Base-by-base conservation (phyloP, 2,888 invertebrate genomes). In the Myathropa florea region DNA sequence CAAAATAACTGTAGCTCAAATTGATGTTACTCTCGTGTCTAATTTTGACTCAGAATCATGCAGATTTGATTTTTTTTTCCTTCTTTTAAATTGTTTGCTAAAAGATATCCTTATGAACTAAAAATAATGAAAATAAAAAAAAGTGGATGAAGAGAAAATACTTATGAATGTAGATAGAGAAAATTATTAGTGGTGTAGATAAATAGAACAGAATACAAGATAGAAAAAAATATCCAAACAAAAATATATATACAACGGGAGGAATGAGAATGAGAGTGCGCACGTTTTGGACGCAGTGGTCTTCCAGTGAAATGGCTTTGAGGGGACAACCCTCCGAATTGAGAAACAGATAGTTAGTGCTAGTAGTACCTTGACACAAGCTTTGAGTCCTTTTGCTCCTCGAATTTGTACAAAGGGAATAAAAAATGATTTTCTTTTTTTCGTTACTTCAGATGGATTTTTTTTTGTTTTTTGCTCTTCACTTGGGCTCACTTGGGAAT, bases 121-220 rank as follows among this genome's bases (percentile, higher is more conserved):
- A 78, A 39, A 28, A 70, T 46, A 18, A 59, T 23, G 23, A 28
- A 30, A 14, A 14, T 3, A 30, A n/a, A 61, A 61, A 46, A 33
- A 68, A 75, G 59, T 70, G 75, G 59, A 70, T 55, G 64, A 86
- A 79, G 61, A 39, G 83, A 79, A 82, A 39, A 39, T 83, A 86
- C 86, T 86, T 86, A 86, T 86, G 86, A 86, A 79, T 79, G 83
- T 86, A 86, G 86, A 65, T 86, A 86, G 86, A 78, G 61, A 80
- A 61, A 79, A 73, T 55, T 75, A 76, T 79, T 86, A 86, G 67
- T 71, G 73, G 65, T 78, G 55, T 76, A 76, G 30, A 55, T 70
- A 67, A 61, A 46, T 59, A 73, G 53, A 24, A 65, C 26, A 70
- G 6, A 73, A 82, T 57, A 81, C 76, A 73, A 64, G 64, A 78